Evolutionary conservation across 2,797 vertebrate genomes (phyloP), one percentile per base, ranked within the genome.

Genomic region (Brachyalestes nurse): DNA sequence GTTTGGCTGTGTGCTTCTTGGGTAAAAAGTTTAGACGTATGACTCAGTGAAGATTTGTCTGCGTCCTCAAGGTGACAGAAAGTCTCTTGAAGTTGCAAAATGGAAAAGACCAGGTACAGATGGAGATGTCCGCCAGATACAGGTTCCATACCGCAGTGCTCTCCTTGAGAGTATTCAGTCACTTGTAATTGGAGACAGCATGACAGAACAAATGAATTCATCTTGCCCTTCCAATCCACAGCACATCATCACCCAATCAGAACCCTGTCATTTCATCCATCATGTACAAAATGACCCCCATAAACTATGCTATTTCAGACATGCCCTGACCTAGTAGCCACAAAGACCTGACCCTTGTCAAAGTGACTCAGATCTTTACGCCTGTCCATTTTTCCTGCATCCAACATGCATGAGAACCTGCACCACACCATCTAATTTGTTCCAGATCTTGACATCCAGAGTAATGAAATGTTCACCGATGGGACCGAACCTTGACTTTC

Each of bases 61-160:
- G 78, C 71, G 47, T 16, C 10, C 72, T 61, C 72, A 81, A 76
- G 58, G 40, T 81, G 55, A 80, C 62, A 72, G 67, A 83, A 77
- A 61, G 49, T 16, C 17, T 62, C 65, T 72, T n/a, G 28, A 61
- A 53, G 13, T 45, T 70, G 53, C 72, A 19, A 51, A 45, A 28
- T 40, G 21, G 21, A 23, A 9, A n/a, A 57, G 8, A 45, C 45
- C 45, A 81, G 69, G 65, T 72, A 86, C 71, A 72, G 77, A 80
- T 72, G 70, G 47, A 55, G 28, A 71, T 75, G 77, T 81, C 71
- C 76, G 64, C 53, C 57, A 57, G 14, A 14, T 61, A 71, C 75
- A 78, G 49, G 21, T 77, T 64, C 38, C 64, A 38, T 23, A 60
- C n/a, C 53, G 60, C 28, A 38, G 71, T 58, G 79, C 73, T 80